These are phyloP conservation scores for Beris chalybata DNA, from an alignment of 2,888 invertebrate species.

Conservation along the genomic window DNA sequence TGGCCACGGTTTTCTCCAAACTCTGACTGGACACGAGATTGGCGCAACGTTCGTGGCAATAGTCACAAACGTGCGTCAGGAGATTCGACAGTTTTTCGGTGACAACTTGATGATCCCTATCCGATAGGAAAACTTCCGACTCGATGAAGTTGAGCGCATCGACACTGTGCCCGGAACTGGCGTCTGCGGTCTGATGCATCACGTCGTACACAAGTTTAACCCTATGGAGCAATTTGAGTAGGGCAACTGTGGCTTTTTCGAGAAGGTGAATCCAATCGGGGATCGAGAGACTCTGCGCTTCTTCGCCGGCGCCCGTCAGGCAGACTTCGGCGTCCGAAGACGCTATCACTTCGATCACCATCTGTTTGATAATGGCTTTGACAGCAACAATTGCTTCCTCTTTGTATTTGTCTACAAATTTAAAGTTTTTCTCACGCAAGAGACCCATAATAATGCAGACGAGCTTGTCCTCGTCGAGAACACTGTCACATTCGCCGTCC, in stretches of 20 bases:
- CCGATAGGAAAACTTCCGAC: slow-evolving; percentile 70
- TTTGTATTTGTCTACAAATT: slow-evolving; percentile 84
- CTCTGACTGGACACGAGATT: slow-evolving; percentile 81
- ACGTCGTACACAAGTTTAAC: slow-evolving; percentile 75
- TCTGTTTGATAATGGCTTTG: slow-evolving; percentile 85
- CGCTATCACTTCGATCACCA: slow-evolving; percentile 75
- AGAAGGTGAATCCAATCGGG: slow-evolving; percentile 72
- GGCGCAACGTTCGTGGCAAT: slow-evolving; percentile 89
- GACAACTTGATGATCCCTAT: slow-evolving; percentile 70
- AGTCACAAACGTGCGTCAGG: slow-evolving; percentile 82
- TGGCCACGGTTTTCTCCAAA: slow-evolving; percentile 70
- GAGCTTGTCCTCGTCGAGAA: slow-evolving; percentile 82
- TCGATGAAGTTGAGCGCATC: slow-evolving; percentile 63
- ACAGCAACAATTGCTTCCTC: slow-evolving; percentile 88
- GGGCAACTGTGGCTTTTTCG: slow-evolving; percentile 65
- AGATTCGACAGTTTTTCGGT: slow-evolving; percentile 74
- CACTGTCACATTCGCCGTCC: slow-evolving; percentile 57
- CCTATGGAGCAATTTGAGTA: slow-evolving; percentile 69
- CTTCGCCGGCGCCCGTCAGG: slow-evolving; percentile 58
- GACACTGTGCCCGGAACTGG: slow-evolving; percentile 62
- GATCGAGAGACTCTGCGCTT: slow-evolving; percentile 63
- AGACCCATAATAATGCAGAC: slow-evolving; percentile 88
- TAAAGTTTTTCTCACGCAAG: slow-evolving; percentile 81
- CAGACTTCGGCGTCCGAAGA: slow-evolving; percentile 61
- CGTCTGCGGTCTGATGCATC: slow-evolving; percentile 73